Evolutionary conservation across 1,140 invertebrate species (phyloP).

Genomic region (Onthophagus taurus): DNA sequence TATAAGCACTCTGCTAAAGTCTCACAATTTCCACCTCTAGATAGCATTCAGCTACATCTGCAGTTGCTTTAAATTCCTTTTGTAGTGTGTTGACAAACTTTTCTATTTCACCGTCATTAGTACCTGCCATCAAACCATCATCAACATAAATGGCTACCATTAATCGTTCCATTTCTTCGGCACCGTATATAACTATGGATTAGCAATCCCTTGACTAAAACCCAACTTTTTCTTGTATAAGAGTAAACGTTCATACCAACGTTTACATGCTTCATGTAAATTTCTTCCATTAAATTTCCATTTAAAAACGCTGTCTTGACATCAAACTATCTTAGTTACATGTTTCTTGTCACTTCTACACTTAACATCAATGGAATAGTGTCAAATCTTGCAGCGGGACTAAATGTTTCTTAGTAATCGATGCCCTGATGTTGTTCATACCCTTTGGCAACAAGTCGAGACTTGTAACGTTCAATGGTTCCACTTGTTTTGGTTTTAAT

Average conservation of each 20-base stretch:
- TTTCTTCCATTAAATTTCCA: constrained; percentile 34
- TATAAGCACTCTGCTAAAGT: constrained; percentile 18
- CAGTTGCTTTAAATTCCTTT: constrained; percentile 15
- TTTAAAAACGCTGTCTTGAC: constrained; percentile 35
- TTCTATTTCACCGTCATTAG: constrained; percentile 9
- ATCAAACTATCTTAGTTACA: constrained; percentile 26
- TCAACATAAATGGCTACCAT: constrained; percentile 41
- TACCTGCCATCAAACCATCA: constrained; percentile 35
- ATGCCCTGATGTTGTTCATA: constrained; percentile 33
- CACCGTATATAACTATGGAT: no score
- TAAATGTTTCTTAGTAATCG: constrained; percentile 34
- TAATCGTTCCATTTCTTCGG: constrained; percentile 21
- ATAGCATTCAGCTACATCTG: constrained; percentile 20
- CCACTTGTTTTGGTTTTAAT: constrained; percentile 19
- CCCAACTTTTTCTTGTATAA: no score
- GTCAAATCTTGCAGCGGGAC: constrained; percentile 28
- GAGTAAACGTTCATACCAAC: constrained; percentile 35
- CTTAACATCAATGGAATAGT: constrained; percentile 20
- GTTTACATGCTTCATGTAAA: no score
- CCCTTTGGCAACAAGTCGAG: constrained; percentile 33
- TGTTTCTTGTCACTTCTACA: constrained; percentile 14
- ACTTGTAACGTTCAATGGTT: constrained; percentile 11
- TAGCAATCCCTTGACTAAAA: no score
- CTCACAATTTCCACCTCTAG: constrained; percentile 29
- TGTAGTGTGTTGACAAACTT: constrained; percentile 11